phyloP scores from a whole-genome alignment of 2,888 invertebrate genomes.

The Plemyria rubiginata region DNA sequence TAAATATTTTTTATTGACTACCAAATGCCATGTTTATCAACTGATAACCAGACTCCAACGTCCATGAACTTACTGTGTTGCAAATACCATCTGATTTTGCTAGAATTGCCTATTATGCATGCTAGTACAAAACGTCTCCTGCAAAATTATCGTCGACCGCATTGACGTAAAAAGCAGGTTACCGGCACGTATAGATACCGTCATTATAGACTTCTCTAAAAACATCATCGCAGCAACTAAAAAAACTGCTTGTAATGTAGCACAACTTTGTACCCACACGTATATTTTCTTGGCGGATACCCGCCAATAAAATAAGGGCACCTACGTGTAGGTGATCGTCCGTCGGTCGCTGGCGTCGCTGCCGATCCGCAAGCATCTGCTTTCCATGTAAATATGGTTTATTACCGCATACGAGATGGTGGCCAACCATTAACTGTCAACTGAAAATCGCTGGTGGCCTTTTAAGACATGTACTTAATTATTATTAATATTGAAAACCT shows the following conservation, averaged over 20 bases:
- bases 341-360: too few species aligned
- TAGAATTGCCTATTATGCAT: constrained; percentile 2
- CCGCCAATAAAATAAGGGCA: too few species aligned
- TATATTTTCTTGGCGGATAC: too few species aligned
- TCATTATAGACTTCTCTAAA: too few species aligned
- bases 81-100: constrained; percentile 16
- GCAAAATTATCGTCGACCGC: constrained; percentile 6
- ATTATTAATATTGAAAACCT: too few species aligned
- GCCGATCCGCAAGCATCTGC: constrained; percentile 5
- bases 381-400: constrained; percentile 15
- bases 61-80: constrained; percentile 35
- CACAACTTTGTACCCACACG: too few species aligned
- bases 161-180: constrained; percentile 14
- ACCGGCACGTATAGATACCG: neutral
- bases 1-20: constrained; percentile 22
- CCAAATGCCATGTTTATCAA: constrained; percentile 31
- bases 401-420: constrained; percentile 13
- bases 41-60: constrained; percentile 35
- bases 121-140: neutral
- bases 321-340: too few species aligned
- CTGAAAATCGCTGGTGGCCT: constrained; percentile 1
- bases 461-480: neutral
- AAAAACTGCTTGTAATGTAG: too few species aligned
- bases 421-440: constrained; percentile 8
- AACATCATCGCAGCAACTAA: too few species aligned